Evolutionary conservation across 53 echinoderm and acorn worm genomes (phyloP).

Genomic region (Actinopyga echinites): DNA sequence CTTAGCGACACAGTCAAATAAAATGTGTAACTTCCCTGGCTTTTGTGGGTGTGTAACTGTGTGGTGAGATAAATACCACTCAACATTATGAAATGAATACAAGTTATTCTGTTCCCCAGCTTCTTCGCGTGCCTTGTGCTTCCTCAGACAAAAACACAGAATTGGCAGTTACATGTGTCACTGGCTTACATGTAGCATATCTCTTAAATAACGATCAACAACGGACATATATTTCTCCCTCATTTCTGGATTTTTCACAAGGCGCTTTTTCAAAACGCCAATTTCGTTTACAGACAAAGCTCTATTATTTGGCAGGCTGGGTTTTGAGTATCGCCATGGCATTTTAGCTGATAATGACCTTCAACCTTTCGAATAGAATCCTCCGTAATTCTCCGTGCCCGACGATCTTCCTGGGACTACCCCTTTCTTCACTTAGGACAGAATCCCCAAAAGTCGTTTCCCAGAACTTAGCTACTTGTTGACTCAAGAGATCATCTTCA

Average conservation of each 20-base stretch:
- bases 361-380: constrained; percentile 26
- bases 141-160: too few species aligned
- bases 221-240: neutral
- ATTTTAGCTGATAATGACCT: neutral
- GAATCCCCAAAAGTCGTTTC: neutral
- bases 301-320: constrained; percentile 50
- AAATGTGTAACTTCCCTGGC: too few species aligned
- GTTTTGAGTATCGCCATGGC: constrained; percentile 44
- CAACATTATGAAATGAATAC: too few species aligned
- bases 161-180: too few species aligned
- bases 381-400: constrained; percentile 40
- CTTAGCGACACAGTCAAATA: too few species aligned
- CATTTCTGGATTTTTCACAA: constrained; percentile 38
- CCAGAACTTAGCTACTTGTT: neutral
- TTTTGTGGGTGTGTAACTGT: too few species aligned
- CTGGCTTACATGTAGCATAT: too few species aligned
- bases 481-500: neutral
- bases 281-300: constrained; percentile 33
- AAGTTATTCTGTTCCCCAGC: too few species aligned
- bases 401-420: constrained; percentile 53
- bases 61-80: too few species aligned
- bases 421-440: constrained; percentile 5
- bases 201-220: neutral
- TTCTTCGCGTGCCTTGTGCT: too few species aligned
- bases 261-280: constrained; percentile 39